These are phyloP conservation scores for Bos indicus DNA, from an alignment of 2,113 vertebrate species.

Conservation along the genomic window DNA sequence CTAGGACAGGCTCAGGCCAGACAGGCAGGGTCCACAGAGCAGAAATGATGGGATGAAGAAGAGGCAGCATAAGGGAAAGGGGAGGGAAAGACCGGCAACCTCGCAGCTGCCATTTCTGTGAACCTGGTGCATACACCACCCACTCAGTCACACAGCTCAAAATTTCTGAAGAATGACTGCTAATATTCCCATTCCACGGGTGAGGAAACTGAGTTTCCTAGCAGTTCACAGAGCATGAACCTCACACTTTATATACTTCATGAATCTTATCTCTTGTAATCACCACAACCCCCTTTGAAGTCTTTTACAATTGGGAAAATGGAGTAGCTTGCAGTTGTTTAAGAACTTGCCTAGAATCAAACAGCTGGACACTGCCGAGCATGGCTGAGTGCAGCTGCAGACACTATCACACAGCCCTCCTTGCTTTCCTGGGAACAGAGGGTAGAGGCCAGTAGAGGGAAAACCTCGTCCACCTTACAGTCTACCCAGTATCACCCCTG, in stretches of 20 bases:
- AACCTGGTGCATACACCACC: neutral
- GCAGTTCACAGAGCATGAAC: neutral
- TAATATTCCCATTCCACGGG: neutral
- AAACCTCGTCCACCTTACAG: neutral
- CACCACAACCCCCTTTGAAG: neutral
- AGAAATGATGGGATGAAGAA: neutral
- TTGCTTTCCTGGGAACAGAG: neutral
- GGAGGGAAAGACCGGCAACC: neutral
- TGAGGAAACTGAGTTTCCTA: neutral
- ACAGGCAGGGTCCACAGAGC: neutral
- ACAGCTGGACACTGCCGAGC: neutral
- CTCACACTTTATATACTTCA: neutral
- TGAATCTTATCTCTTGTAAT: neutral
- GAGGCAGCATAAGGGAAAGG: neutral
- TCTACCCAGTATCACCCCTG: no score
- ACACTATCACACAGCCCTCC: no score
- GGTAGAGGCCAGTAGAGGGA: neutral
- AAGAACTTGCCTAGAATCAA: neutral
- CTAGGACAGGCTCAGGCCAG: neutral
- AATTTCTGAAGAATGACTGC: neutral
- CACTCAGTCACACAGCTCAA: neutral
- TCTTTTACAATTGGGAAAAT: neutral
- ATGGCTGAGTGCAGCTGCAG: neutral
- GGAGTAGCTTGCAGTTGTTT: neutral
- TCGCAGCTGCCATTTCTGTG: neutral